Percentiles rank a stretch among this genome's conserved stretches.
phyloP scores from a whole-genome alignment of 2,797 vertebrate species.

The Sphenodon punctatus region DNA sequence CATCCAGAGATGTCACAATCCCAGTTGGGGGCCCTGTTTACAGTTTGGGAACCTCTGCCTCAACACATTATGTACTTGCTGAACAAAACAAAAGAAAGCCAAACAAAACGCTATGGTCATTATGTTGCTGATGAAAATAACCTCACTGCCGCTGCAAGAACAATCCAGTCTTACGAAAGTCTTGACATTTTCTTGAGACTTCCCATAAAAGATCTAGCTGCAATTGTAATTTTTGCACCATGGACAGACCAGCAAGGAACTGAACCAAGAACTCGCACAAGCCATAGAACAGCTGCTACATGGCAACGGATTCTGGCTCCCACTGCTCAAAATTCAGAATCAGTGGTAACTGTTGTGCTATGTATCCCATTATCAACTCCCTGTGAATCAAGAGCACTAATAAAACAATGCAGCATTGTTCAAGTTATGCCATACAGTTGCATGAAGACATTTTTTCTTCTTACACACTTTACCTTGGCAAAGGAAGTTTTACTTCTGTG shows the following conservation, averaged over 20 bases:
- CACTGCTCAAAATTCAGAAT: background rate
- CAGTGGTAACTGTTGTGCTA: no score
- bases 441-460: background rate
- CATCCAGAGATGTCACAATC: no score
- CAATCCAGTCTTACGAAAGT: background rate
- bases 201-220: background rate
- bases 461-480: slow-evolving; percentile 78
- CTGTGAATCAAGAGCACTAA: background rate
- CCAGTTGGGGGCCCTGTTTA: no score
- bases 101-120: no score
- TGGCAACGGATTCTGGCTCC: background rate
- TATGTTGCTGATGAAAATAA: no score
- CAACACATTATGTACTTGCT: no score
- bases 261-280: background rate
- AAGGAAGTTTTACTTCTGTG: slow-evolving; percentile 80
- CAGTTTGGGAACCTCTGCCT: no score
- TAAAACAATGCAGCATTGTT: background rate
- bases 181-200: background rate
- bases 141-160: background rate
- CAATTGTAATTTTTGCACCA: background rate
- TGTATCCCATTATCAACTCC: background rate
- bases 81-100: no score
- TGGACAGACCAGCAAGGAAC: background rate
- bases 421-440: background rate
- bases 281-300: background rate